Conservation (phyloP, 2,113 vertebrate genomes). For the Corydoras maculifer region DNA sequence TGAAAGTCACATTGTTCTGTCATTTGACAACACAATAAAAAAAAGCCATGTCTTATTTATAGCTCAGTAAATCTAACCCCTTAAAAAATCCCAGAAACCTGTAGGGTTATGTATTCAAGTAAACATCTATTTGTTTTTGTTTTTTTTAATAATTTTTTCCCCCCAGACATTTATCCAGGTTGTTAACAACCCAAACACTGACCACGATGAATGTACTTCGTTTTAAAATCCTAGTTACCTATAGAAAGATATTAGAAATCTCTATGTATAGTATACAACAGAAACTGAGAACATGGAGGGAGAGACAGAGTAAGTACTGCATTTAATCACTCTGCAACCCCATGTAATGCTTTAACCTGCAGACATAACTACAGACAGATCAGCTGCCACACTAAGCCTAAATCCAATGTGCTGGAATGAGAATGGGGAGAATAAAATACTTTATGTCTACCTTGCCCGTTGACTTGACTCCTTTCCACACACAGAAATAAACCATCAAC, state of each 20-base stretch:
- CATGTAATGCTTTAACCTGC: constrained; percentile 15
- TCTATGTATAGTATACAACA: not conserved
- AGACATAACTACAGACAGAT: not conserved
- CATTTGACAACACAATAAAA: constrained; percentile 5
- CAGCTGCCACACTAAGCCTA: not conserved
- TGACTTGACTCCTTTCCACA: constrained; percentile 79
- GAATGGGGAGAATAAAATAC: not conserved
- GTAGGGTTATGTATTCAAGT: not conserved
- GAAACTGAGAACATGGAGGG: not conserved
- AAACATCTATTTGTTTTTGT: too few relatives aligned
- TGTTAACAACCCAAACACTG: too few relatives aligned
- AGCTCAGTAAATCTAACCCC: not conserved
- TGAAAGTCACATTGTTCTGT: constrained; percentile 26
- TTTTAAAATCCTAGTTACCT: too few relatives aligned
- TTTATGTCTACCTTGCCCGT: constrained; percentile 64
- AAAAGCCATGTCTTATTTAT: not conserved
- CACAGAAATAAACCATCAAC: constrained; percentile 75
- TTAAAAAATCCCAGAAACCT: not conserved
- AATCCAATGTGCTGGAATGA: not conserved
- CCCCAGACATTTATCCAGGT: too few relatives aligned
- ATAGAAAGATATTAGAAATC: not conserved
- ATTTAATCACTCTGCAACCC: constrained; percentile 5
- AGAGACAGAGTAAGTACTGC: constrained; percentile 1
- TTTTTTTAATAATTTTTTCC: too few relatives aligned
- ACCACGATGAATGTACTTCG: too few relatives aligned